These are phyloP conservation scores for Polypterus bichir DNA, from an alignment of 2,113 vertebrate genomes.

Conservation along the genomic window DNA sequence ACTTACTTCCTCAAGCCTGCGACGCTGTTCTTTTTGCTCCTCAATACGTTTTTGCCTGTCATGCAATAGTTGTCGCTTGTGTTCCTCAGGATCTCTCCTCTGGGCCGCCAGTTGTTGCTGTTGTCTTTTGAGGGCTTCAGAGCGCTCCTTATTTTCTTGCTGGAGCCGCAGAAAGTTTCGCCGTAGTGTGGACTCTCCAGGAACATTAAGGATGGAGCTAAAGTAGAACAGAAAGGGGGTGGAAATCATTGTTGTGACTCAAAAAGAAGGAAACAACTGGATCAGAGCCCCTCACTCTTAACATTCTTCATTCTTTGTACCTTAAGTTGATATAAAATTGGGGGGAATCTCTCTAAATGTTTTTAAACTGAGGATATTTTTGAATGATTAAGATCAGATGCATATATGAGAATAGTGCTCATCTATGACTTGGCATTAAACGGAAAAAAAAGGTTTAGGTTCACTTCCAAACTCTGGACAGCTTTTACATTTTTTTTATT, in stretches of 20 bases:
- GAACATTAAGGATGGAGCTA: constrained; percentile 83
- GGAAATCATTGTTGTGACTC: not conserved
- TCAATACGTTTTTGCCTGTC: constrained; percentile 80
- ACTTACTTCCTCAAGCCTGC: constrained; percentile 71
- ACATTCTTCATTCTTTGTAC: not conserved
- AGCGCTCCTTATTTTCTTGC: constrained; percentile 81
- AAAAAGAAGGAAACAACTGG: not conserved
- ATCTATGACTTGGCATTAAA: too few relatives aligned
- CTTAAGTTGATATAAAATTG: not conserved
- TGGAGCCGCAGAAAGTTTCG: constrained; percentile 80
- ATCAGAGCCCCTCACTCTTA: not conserved
- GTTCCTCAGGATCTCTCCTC: constrained; percentile 72
- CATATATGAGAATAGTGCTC: too few relatives aligned
- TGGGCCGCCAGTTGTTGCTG: constrained; percentile 61
- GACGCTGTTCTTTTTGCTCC: constrained; percentile 78
- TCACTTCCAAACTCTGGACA: too few relatives aligned
- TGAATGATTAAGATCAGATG: too few relatives aligned
- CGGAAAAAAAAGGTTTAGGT: too few relatives aligned
- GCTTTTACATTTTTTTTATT: too few relatives aligned
- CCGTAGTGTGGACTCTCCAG: constrained; percentile 75
- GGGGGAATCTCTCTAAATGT: not conserved
- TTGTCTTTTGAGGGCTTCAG: constrained; percentile 60
- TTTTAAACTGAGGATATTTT: too few relatives aligned
- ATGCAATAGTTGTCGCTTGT: constrained; percentile 77
- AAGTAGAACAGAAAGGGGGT: not conserved